Evolutionary conservation across 2,113 vertebrate genomes (phyloP).

Genomic region (Chionomys nivalis): DNA sequence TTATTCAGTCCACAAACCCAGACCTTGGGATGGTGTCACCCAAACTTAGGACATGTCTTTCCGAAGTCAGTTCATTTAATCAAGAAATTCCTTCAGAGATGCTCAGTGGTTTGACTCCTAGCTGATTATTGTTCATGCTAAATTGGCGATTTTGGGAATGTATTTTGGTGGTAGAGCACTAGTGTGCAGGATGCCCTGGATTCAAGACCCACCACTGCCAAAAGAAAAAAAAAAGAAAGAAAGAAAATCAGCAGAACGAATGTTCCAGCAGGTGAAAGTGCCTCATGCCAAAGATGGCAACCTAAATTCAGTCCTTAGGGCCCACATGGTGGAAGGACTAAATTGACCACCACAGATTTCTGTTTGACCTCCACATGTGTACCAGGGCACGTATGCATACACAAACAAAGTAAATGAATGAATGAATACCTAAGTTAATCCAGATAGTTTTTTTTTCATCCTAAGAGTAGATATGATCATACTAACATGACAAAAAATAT

Average conservation of each 20-base stretch:
- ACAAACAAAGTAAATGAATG: background rate
- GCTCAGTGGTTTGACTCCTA: background rate
- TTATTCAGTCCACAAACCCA: background rate
- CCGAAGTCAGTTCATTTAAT: background rate
- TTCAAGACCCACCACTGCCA: background rate
- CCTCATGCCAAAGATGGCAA: background rate
- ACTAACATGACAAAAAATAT: background rate
- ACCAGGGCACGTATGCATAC: background rate
- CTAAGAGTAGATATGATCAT: background rate
- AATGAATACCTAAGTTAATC: background rate
- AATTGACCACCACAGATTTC: background rate
- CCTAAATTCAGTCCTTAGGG: background rate
- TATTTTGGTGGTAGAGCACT: background rate
- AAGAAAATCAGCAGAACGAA: background rate
- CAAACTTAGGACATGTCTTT: background rate
- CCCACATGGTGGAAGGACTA: background rate
- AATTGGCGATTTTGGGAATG: background rate
- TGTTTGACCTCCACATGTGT: background rate
- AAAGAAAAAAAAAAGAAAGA: no score
- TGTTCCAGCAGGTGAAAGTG: background rate
- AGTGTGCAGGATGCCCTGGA: background rate
- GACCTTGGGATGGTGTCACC: no score
- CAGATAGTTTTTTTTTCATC: slow-evolving; percentile 5
- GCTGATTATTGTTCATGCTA: background rate
- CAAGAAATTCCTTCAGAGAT: background rate